Base-by-base conservation (phyloP, 2,797 vertebrate species). In the Anabacerthia variegaticeps region DNA sequence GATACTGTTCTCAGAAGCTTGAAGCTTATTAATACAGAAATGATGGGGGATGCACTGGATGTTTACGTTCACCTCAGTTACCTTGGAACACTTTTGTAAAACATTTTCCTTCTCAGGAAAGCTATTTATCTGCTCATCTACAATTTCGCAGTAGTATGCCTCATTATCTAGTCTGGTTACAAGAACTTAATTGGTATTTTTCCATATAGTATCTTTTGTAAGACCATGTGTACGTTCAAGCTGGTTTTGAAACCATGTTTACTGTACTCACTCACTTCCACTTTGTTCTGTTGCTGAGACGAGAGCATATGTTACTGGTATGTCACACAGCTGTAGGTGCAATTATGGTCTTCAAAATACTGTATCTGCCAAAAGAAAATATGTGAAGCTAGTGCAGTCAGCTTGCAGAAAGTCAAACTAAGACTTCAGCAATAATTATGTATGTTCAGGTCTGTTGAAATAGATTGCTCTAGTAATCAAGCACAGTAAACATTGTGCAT, bases 131-230 rank as follows among this genome's bases (percentile, higher is more conserved):
- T 85, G 55, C 56, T 93, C 46, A 74, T 79, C 81, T 85, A 9
- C 48, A 66, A 18, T 95, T 92, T 89, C 26, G 0, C 52, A 93
- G 61, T n/a, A 74, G 43, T 69, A 67, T 10, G 14, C 19, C 32
- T 89, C 44, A 66, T 93, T 87, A 74, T 62, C 68, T 85, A 3
- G 5, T 4, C 27, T 87, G 24, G 26, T 93, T 94, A 88, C 3
- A 2, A 92, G 68, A 95, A 95, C 34, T 83, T 94, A 92, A 93
- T 56, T 74, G 49, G 30, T 91, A 48, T 92, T 93, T 95, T 87
- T 79, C 61, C 49, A 22, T 41, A 37, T 2, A 39, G 52, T 37
- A 54, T 52, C 78, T 82, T 92, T 88, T 92, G 76, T 75, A 95
- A 91, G 56, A 68, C 41, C 22, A 21, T 6, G 23, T 22, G 36